phyloP scores from a whole-genome alignment of 92 coral and sea anemone species.

The Phenganax stokvisi region DNA sequence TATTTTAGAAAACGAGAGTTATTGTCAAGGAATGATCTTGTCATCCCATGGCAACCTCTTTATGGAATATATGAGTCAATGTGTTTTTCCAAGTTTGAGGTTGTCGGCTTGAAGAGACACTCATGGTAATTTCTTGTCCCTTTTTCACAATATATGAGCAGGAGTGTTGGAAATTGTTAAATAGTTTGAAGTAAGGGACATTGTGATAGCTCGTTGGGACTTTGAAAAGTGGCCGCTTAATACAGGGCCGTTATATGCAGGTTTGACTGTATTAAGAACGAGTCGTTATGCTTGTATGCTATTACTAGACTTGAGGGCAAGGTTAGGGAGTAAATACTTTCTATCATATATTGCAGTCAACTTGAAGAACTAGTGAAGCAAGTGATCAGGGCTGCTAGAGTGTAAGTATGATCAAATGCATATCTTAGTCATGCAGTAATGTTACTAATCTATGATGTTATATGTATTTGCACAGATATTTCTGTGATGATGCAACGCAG shows the following conservation, averaged over 20 bases:
- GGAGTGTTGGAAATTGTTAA: background rate
- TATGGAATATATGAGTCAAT: slow-evolving; percentile 66
- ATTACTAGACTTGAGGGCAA: background rate
- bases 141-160: background rate
- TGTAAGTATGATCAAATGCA: slow-evolving; percentile 35
- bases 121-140: slow-evolving; percentile 53
- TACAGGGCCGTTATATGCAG: too few species aligned
- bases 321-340: background rate
- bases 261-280: too few species aligned
- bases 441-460: background rate
- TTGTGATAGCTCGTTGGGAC: too few species aligned
- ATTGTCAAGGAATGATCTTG: slow-evolving; percentile 78
- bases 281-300: background rate
- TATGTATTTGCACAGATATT: slow-evolving; percentile 56
- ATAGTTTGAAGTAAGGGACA: background rate
- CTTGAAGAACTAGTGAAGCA: slow-evolving; percentile 25
- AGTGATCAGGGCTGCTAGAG: slow-evolving; percentile 17
- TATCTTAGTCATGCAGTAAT: background rate
- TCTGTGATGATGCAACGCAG: slow-evolving; percentile 85
- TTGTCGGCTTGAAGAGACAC: slow-evolving; percentile 80
- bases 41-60: slow-evolving; percentile 84
- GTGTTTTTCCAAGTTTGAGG: slow-evolving; percentile 76
- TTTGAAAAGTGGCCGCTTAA: too few species aligned
- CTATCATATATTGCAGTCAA: slow-evolving; percentile 11
- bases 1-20: slow-evolving; percentile 65